Base-by-base conservation (phyloP, 1,140 invertebrate species). In the Augochlora pura region DNA sequence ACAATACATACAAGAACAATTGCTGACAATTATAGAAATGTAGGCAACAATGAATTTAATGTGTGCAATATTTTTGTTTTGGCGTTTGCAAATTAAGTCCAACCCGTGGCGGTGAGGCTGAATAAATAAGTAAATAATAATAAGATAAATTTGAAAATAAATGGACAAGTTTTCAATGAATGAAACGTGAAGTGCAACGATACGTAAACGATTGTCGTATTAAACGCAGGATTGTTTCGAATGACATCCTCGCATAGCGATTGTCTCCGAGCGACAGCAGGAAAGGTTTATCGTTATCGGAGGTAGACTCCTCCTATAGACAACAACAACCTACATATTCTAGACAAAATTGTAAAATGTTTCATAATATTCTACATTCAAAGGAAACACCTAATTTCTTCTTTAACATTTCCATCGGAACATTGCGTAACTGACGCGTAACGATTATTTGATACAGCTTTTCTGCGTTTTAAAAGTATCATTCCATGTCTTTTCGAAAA, bases 261-360 rank as follows among this genome's bases (percentile, higher is more conserved):
- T 81, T 77, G 78, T 84, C 81, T 57, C 52, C 32, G 71, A 59
- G 38, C 57, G 72, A 63, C 70, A 83, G 84, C 83, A 85, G 83
- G 83, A 85, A 85, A 84, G 69, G 77, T 77, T 84, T 85, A 85
- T 85, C 83, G 82, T 81, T 85, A 85, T 85, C 83, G 71, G 60
- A 38, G 23, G 39, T 77, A 85, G 54, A 76, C 81, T 84, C 82
- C 77, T 85, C 77, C 77, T 76, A 80, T 52, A 32, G 59, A 62
- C 65, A 49, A 63, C 63, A 32, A 57, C 69, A 77, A 69, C 49
- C 64, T 75, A 81, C 42, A 85, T 84, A 80, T 77, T 60, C 18
- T 23, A 63, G n/a, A 64, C 38, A 7, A 60, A 60, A 21, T 52
- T 57, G 72, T 65, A 42, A 85, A 77, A 80, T 84, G 70, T 84